Evolutionary conservation across 2,113 vertebrate genomes (phyloP), one percentile per base, ranked within the genome.

Genomic region (Alexandromys fortis): DNA sequence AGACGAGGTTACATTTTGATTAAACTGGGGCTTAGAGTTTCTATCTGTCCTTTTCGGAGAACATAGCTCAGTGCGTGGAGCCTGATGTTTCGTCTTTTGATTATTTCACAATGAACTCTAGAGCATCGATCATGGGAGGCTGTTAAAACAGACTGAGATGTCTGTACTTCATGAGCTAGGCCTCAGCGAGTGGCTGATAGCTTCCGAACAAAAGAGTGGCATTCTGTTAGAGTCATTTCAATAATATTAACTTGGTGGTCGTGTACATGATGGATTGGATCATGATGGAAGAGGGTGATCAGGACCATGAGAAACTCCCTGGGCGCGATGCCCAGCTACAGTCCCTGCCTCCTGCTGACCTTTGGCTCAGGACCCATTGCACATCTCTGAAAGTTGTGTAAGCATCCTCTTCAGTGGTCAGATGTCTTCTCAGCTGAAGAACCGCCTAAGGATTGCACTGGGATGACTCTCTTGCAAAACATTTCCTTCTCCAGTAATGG

Each of bases 151-250:
- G 78, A 78, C n/a, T 33, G 42, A 82, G 91, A 76, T 85, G 33
- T 83, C 28, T 42, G 42, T 85, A 87, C 86, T 79, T 86, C 85
- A 93, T 61, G 38, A 58, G 67, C 30, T 8, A 63, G 90, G 67
- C 33, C 30, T 79, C 78, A 47, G 5, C 33, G 68, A 72, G 61
- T 65, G 86, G 79, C 19, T 70, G 91, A 70, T 42, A 77, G 35
- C 52, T 95, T 92, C 65, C 16, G 94, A 90, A 96, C 61, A 91
- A 82, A 93, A 73, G 68, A 47, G 52, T 63, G 73, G 91, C 95
- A 91, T 47, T 49, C 67, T 68, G 65, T 91, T 92, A 82, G 67
- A 86, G 67, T 89, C 86, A 86, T 86, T 96, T 94, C 82, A 91
- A 73, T 72, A 90, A 14, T 72, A 87, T 90, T 92, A 85, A 90